Evolutionary conservation across 2,113 vertebrate species (phyloP), one percentile per base, ranked within the genome.

Genomic region (Scortum barcoo): DNA sequence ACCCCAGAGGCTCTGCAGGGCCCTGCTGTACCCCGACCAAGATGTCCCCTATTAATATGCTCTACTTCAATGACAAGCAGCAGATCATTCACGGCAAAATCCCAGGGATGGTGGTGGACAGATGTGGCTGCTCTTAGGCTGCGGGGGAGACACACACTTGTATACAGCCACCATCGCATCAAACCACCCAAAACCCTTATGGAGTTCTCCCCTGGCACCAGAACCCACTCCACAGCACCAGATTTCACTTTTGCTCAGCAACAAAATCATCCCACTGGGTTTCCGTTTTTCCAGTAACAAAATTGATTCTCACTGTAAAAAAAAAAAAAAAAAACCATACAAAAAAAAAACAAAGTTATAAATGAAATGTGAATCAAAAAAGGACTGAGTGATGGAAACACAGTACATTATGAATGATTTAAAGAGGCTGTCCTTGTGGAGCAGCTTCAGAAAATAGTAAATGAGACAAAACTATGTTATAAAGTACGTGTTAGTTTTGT

Each of bases 31-130:
- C 98, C 17, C 98, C 98, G 19, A 99, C 98, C 94, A 99, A 99
- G 96, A 99, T 99, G 98, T 99, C 98, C 48, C 98, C 98, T 70
- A 99, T 99, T 95, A 99, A 99, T 95, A 99, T 99, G 98, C 96
- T 99, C 78, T 99, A 99, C 94, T 99, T 99, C 95, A 99, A 99
- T 82, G 98, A 99, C 95, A 99, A 99, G 92, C 97, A 99, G 94
- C 97, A 99, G 92, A 99, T 99, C 88, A 99, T 99, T 94, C 98
- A 99, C 20, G 98, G 98, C 88, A 99, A 99, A 95, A 99, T 99
- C 92, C 97, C 98, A 0, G 98, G 98, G 81, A 99, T 99, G 98
- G 98, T 99, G 90, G 98, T 99, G 72, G 98, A 99, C 92, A 94
- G 98, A 83, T 99, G 98, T 78, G 98, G 98, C 46, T 99, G 98